Base-by-base conservation (phyloP, 2,797 vertebrate species). In the Xenentodon cancila region DNA sequence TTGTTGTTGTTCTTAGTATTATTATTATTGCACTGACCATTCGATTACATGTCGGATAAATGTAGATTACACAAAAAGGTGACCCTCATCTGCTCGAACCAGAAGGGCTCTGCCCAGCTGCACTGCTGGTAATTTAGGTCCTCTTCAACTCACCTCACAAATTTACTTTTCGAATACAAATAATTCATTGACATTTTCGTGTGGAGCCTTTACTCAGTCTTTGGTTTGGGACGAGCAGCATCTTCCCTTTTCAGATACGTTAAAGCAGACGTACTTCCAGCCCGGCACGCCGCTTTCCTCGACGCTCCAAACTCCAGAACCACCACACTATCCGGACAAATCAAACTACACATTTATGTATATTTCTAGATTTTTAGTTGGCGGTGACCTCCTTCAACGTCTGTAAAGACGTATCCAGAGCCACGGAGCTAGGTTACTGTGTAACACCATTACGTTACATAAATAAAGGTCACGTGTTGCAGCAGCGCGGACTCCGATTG, bases 401-500 rank as follows among this genome's bases (percentile, higher is more conserved):
- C 45, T 18, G 34, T 17, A 25, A 11, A 25, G 61, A 62, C 21
- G 54, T 11, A 32, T 57, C 51, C 44, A 12, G 47, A 1, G 54
- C 46, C 66, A 59, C 74, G 59, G 67, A 74, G 61, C 73, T 55
- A 45, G 64, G 83, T 81, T 88, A 80, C 81, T 68, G 60, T 81
- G 81, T 84, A 78, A 91, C 88, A 89, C 87, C 85, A 84, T 88
- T 87, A 75, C 86, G 0, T 94, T 92, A 94, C 89, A 82, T 94
- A 94, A 94, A 94, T 92, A 93, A 92, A 90, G 71, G 73, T 42
- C 93, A 94, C 67, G 90, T 94, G 94, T 91, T 60, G 17, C 42
- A 0, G 32, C 45, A 55, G 46, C 71, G 50, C 2, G 79, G 59
- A 0, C 6, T 65, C 48, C 67, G 18, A 95, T 95, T 95, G 94